phyloP scores from a whole-genome alignment of 1,140 invertebrate species.

The Calosoma granatense region DNA sequence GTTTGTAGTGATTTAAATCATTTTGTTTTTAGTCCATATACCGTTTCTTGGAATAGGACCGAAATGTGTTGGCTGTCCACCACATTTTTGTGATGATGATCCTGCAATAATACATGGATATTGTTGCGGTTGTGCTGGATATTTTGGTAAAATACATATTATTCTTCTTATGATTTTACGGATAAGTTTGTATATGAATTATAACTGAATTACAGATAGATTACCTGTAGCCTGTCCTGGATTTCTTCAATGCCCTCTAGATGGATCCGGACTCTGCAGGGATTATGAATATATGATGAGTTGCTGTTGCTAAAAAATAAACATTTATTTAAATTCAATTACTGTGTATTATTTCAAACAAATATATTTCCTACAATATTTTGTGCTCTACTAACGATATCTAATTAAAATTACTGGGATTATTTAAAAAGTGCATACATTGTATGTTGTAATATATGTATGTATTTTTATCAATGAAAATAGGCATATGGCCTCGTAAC shows the following conservation, averaged over 20 bases:
- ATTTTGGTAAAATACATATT: slow-evolving; percentile 35
- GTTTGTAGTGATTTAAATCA: no score
- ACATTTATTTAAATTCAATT: not conserved
- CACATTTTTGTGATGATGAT: slow-evolving; percentile 44
- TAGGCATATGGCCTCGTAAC: no score
- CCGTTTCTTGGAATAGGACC: slow-evolving; percentile 39
- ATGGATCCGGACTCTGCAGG: slow-evolving; percentile 40
- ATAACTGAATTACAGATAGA: slow-evolving; percentile 41
- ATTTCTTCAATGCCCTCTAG: slow-evolving; percentile 41
- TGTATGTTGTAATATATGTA: not conserved
- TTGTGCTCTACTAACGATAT: not conserved
- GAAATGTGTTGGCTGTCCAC: slow-evolving; percentile 44
- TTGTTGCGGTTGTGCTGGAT: slow-evolving; percentile 48
- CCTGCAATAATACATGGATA: slow-evolving; percentile 49
- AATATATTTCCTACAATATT: slow-evolving; percentile 1
- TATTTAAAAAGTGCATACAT: not conserved
- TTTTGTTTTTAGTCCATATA: not conserved
- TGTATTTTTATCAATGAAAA: not conserved
- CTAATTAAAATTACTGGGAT: no score
- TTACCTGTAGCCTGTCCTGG: slow-evolving; percentile 41
- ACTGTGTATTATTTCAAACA: no score
- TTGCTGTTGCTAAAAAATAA: slow-evolving; percentile 39
- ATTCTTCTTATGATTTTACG: not conserved
- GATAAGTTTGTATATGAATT: slow-evolving; percentile 4
- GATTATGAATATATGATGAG: slow-evolving; percentile 49